phyloP scores from a whole-genome alignment of 2,797 vertebrate genomes.

The Sebastes trivittatus region DNA sequence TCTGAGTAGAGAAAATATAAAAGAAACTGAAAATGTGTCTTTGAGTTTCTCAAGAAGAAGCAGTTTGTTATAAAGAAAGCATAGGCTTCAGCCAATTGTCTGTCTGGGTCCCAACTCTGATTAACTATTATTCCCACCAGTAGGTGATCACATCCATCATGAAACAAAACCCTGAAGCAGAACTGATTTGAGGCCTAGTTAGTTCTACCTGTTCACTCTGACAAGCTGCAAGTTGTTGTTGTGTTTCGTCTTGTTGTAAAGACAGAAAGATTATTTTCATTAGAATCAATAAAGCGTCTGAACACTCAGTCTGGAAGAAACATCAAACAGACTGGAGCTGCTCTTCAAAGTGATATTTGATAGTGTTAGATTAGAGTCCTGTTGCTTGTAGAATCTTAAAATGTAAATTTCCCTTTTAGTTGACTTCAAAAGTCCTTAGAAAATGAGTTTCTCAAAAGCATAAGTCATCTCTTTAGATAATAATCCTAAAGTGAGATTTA shows the following conservation, averaged over 20 bases:
- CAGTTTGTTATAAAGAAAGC: slow-evolving; percentile 2
- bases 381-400: background rate
- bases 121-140: slow-evolving; percentile 62
- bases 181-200: background rate
- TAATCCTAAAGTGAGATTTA: background rate
- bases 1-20: background rate
- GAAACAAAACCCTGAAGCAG: background rate
- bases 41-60: slow-evolving; percentile 12
- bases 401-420: background rate
- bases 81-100: slow-evolving; percentile 37
- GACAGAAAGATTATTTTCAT: background rate
- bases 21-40: slow-evolving; percentile 11
- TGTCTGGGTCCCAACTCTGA: slow-evolving; percentile 41
- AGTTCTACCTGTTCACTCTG: background rate
- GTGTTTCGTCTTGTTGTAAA: background rate
- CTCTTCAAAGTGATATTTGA: too few species aligned
- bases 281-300: background rate
- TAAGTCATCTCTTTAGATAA: background rate
- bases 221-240: too few species aligned
- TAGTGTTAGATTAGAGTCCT: background rate
- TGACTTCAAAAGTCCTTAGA: background rate
- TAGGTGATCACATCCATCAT: background rate
- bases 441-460: background rate
- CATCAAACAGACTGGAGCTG: too few species aligned
- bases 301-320: background rate